Conservation (phyloP, 2,797 vertebrate genomes). For the Neosalanx taihuensis region DNA sequence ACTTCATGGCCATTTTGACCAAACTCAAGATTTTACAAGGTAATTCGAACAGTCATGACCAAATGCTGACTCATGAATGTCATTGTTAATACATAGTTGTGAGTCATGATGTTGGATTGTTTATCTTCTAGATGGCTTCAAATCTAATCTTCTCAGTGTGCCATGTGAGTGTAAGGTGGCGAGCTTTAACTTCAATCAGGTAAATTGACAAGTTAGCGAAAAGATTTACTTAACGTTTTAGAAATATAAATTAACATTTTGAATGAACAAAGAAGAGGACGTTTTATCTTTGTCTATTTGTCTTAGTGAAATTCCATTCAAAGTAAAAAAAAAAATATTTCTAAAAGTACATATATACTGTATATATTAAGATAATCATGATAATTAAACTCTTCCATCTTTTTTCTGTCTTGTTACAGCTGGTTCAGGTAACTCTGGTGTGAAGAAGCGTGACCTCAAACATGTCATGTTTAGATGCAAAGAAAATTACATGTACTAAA, state of each 20-base stretch:
- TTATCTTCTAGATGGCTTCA: constrained; percentile 1
- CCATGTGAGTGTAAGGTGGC: background rate
- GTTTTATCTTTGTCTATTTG: too few species aligned
- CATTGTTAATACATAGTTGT: too few species aligned
- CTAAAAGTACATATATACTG: background rate
- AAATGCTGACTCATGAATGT: too few species aligned
- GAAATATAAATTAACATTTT: background rate
- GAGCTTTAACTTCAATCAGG: background rate
- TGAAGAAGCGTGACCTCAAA: background rate
- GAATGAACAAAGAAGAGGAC: background rate
- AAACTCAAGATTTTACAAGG: constrained; percentile 62
- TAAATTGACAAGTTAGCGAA: background rate
- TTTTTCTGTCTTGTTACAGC: background rate
- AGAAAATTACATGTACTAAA: too few species aligned
- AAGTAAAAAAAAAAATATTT: background rate
- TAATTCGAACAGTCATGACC: constrained; percentile 13
- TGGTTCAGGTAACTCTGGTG: background rate
- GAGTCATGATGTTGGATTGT: background rate
- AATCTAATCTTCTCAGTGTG: background rate
- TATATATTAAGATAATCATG: background rate
- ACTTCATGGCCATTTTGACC: constrained; percentile 52
- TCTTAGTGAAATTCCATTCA: background rate
- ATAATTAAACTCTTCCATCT: background rate
- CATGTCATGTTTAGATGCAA: background rate
- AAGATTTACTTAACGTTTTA: background rate